Evolutionary conservation across 2,888 invertebrate species (phyloP), one percentile per base, ranked within the genome.

Genomic region (Cristatella mucedo): DNA sequence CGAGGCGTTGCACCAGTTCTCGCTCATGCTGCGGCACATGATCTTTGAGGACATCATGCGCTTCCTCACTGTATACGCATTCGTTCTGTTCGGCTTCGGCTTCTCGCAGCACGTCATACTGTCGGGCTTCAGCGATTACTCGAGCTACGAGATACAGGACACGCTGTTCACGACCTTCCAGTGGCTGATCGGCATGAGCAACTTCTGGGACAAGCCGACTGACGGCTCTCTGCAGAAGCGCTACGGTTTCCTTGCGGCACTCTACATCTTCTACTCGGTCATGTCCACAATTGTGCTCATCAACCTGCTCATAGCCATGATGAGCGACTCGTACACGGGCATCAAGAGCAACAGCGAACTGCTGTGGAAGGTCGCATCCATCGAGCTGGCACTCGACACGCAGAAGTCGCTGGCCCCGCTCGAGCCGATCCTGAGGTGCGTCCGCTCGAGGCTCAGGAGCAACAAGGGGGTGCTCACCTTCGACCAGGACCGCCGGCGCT

Each of bases 161-260:
- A 56, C 61, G 0, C 42, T 59, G 6, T 63, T 59, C 43, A 43
- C 54, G 15, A 48, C 53, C 4, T 62, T 62, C 42, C 60, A 61
- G 44, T 44, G 60, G 41, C 57, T 62, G 60, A 46, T 63, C 1
- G 63, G 63, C 2, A 59, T 57, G 54, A 56, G 44, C 0, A 53
- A 56, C 33, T 38, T 56, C 3, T n/a, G 13, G 18, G 18, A 13
- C 5, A 29, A 36, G 13, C 9, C 6, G 9, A 54, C 49, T 21
- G n/a, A n/a, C n/a, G n/a, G n/a, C n/a, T 32, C 42, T 1, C 45
- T 44, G 22, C 50, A 59, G 44, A n/a, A 21, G 1, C 33, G 36
- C 4, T 52, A 41, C 3, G 6, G 47, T 4, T 51, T 51, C 19
- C 37, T 54, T 20, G 55, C 57, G 41, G 37, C 56, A 1, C 38